Percentiles rank a stretch among this genome's conserved stretches.
Conservation (phyloP, 2,113 vertebrate genomes). For the Hyperopisus bebe region DNA sequence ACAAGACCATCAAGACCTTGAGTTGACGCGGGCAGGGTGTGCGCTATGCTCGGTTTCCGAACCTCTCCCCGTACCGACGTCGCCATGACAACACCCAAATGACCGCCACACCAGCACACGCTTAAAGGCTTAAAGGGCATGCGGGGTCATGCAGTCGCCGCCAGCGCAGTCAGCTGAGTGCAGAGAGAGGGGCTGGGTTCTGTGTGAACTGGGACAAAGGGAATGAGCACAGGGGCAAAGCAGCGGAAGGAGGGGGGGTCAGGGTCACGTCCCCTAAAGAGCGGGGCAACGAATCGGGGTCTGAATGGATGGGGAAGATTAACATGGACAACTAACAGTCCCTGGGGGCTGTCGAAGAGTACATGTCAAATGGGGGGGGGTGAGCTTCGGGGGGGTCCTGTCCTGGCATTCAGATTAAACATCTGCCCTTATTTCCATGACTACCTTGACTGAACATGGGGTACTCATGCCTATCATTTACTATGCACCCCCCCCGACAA, state of each 20-base stretch:
- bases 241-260: too few species aligned
- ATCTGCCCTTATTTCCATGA: not conserved
- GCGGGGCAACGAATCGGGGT: not conserved
- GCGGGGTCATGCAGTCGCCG: not conserved
- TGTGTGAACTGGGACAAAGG: not conserved
- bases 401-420: not conserved
- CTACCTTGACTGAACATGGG: not conserved
- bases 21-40: not conserved
- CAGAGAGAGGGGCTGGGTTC: not conserved
- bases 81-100: not conserved
- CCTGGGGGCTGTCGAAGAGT: not conserved
- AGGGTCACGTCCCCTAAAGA: not conserved
- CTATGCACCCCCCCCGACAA: not conserved
- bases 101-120: not conserved
- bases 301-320: not conserved
- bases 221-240: not conserved
- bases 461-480: not conserved
- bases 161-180: not conserved
- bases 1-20: constrained; percentile 48
- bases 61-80: not conserved
- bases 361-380: not conserved
- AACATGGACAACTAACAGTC: not conserved
- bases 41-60: not conserved
- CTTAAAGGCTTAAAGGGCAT: not conserved
- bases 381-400: not conserved